Percentiles rank a stretch among this genome's conserved stretches.
Conservation (phyloP, 2,888 invertebrate species). For the Pseudococcus viburni region DNA sequence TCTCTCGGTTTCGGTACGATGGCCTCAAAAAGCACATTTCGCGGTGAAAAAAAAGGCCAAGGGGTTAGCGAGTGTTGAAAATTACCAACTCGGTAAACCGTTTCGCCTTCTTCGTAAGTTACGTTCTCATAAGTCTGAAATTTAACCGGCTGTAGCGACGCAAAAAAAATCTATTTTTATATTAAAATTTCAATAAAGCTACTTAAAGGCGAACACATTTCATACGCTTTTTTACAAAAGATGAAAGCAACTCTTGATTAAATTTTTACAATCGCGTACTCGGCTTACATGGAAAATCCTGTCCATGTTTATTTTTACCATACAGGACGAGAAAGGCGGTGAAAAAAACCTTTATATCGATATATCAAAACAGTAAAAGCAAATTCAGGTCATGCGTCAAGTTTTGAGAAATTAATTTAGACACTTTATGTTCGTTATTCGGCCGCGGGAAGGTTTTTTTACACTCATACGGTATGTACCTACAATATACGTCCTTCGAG, state of each 20-base stretch:
- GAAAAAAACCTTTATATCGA: constrained; percentile 11
- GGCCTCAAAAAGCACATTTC: constrained; percentile 9
- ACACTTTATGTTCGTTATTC: constrained; percentile 30
- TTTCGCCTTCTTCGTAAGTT: background rate
- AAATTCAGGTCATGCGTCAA: constrained; percentile 53
- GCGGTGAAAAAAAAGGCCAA: background rate
- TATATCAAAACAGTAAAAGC: constrained; percentile 49
- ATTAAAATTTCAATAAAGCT: constrained; percentile 47
- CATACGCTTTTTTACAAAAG: constrained; percentile 2
- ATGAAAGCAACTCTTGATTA: constrained; percentile 40
- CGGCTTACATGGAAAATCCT: constrained; percentile 11
- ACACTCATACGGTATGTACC: background rate
- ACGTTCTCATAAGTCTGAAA: background rate
- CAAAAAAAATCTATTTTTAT: constrained; percentile 38
- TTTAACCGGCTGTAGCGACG: background rate
- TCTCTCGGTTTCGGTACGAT: constrained; percentile 12
- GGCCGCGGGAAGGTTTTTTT: background rate
- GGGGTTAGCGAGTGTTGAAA: background rate
- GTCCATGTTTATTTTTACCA: constrained; percentile 17
- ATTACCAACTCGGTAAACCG: background rate
- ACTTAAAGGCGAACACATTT: constrained; percentile 24
- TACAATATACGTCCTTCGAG: background rate
- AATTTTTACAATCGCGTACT: constrained; percentile 36
- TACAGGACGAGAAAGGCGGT: background rate
- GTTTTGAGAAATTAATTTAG: constrained; percentile 37